Evolutionary conservation across 1,140 invertebrate genomes (phyloP), one percentile per base, ranked within the genome.

Genomic region (Drosophila kohkoa): DNA sequence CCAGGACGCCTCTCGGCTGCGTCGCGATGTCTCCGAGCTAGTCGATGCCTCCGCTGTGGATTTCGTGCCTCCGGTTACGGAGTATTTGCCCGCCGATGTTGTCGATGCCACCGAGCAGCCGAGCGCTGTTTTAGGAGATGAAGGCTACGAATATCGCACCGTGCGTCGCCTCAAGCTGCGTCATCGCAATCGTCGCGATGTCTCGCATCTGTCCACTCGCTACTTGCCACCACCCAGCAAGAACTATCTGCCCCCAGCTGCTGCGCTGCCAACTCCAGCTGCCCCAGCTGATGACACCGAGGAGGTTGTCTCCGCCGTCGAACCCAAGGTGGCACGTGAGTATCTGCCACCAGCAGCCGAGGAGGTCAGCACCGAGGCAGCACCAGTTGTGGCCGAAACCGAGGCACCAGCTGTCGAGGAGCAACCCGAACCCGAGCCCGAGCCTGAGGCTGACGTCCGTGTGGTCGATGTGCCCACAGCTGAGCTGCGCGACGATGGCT

Each of bases 111-210:
- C 52, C 28, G 75, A 83, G 25, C 41, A 30, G 30, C 72, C 60
- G 15, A 66, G 60, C 13, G 79, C 82, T n/a, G 77, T 77, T 35
- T 68, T 74, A 7, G 82, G 82, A 10, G 72, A 76, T 2, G 46
- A 75, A 11, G 90, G 90, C 60, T 91, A 91, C 52, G 86, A 91
- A 38, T 91, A 91, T 60, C 82, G 82, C 28, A 85, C 90, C 0
- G 82, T 91, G 54, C 86, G 90, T 15, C 78, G 82, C 45, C 68
- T 91, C 1, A 81, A 87, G 63, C 68, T 90, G 45, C 86, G 90
- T 20, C 86, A 87, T 15, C 82, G 86, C 69, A 86, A 80, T 13
- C 77, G 74, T 0, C 86, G 90, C n/a, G 90, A 91, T 77, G 90
- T 91, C 10, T 90, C 90, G 4, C 81, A 88, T 35, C 49, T 91